Evolutionary conservation across 2,888 invertebrate genomes (phyloP).

Genomic region (Pimpla rufipes): DNA sequence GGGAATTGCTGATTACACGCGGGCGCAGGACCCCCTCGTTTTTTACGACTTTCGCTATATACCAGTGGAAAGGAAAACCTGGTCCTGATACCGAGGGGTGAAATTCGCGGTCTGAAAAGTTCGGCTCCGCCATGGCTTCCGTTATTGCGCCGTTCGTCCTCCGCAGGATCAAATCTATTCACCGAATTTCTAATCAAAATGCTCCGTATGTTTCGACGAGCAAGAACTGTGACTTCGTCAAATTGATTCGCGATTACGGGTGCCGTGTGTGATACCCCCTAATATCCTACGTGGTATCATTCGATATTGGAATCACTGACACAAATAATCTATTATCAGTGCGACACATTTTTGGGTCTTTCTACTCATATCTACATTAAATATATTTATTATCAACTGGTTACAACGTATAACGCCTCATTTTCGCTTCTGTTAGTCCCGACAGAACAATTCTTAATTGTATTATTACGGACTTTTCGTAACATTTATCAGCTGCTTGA

Average conservation of each 20-base stretch:
- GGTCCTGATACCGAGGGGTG: slow-evolving; percentile 20
- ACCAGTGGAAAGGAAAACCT: slow-evolving; percentile 40
- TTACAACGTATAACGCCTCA: no score
- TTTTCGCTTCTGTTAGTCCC: no score
- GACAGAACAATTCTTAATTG: no score
- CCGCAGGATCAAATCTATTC: slow-evolving; percentile 36
- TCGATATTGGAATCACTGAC: no score
- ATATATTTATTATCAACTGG: no score
- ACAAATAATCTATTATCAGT: no score
- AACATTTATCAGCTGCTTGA: no score
- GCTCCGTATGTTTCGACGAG: background rate
- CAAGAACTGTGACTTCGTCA: background rate
- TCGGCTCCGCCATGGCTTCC: slow-evolving; percentile 1
- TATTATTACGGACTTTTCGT: no score
- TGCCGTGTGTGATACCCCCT: no score
- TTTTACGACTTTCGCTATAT: slow-evolving; percentile 66
- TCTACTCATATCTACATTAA: no score
- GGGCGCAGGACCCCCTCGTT: slow-evolving; percentile 53
- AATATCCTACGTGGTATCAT: no score
- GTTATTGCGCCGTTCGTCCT: slow-evolving; percentile 19
- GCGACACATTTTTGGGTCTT: no score
- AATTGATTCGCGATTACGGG: background rate
- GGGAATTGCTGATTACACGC: slow-evolving; percentile 72
- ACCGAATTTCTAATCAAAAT: slow-evolving; percentile 37
- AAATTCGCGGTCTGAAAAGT: slow-evolving; percentile 15